phyloP scores from a whole-genome alignment of 2,888 invertebrate genomes.

The Metalampra italica region DNA sequence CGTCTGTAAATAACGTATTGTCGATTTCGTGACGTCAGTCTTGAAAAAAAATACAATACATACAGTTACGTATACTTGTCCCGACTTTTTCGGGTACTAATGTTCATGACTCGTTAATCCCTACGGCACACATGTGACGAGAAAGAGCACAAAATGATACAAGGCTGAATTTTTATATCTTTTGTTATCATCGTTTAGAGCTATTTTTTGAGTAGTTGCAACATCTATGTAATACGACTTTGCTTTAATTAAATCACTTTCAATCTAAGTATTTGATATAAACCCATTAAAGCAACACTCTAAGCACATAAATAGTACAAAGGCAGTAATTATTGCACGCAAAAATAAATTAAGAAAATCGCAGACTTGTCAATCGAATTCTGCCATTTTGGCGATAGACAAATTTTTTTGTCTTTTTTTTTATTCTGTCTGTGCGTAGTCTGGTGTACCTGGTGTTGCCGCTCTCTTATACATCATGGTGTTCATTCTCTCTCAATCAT shows the following conservation, averaged over 20 bases:
- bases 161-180: constrained; percentile 70
- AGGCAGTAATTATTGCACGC: constrained; percentile 53
- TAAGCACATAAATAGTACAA: constrained; percentile 38
- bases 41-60: constrained; percentile 65
- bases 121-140: constrained; percentile 53
- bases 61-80: constrained; percentile 63
- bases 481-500: too few relatives aligned
- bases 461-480: too few relatives aligned
- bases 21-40: constrained; percentile 72
- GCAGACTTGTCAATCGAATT: constrained; percentile 68
- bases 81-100: constrained; percentile 36
- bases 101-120: constrained; percentile 55
- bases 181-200: constrained; percentile 74
- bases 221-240: constrained; percentile 33
- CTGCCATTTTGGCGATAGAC: constrained; percentile 73
- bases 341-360: constrained; percentile 72
- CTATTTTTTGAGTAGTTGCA: constrained; percentile 60
- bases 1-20: constrained; percentile 67
- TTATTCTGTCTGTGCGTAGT: background rate
- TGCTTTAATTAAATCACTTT: constrained; percentile 22
- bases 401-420: constrained; percentile 19
- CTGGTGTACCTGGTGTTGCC: too few relatives aligned
- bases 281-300: constrained; percentile 31
- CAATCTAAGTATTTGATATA: constrained; percentile 19
- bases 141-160: constrained; percentile 57